Evolutionary conservation across 2,888 invertebrate genomes (phyloP), one percentile per base, ranked within the genome.

Genomic region (Keiferia lycopersicella): DNA sequence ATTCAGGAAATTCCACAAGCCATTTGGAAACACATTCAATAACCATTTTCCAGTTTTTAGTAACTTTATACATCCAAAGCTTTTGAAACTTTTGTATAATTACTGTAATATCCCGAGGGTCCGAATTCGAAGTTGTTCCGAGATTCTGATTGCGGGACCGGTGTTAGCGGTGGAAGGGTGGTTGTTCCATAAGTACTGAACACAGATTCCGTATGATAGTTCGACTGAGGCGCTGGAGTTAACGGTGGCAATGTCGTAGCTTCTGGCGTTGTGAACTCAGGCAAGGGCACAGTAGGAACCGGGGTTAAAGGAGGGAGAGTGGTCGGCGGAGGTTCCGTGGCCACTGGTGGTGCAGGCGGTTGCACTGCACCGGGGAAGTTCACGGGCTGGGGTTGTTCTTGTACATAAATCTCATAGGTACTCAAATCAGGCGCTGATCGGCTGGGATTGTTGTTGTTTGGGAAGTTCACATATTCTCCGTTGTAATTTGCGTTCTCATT

Each of bases 101-200:
- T 82, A 82, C 82, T 66, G 76, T 80, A 80, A 34, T 73, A 26
- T 68, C 73, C 76, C 34, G 71, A 66, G 1, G 72, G 39, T 39
- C 73, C 78, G 51, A 78, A 77, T 69, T 78, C 78, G 66, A 77
- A 72, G 67, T 76, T 78, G 66, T 77, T 73, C 38, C 76, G 75
- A 6, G 71, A 66, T 50, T 70, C 76, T 0, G 74, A 70, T 1
- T 68, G 63, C 1, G 79, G 79, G 7, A 77, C 79, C 8, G 81
- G 80, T 0, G 79, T 79, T 16, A 80, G 51, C 3, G 65, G 65
- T 6, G 74, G 68, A 0, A 74, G 67, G n/a, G 64, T 68, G 18
- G 41, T 60, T 2, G 20, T 57, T 18, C 18, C 11, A 45, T 16
- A 10, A 41, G 18, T 34, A 12, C 34, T 34, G 34, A 56, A 50